These are phyloP conservation scores for Andrena cerasifolii DNA, from an alignment of 1,140 invertebrate genomes.

Conservation along the genomic window DNA sequence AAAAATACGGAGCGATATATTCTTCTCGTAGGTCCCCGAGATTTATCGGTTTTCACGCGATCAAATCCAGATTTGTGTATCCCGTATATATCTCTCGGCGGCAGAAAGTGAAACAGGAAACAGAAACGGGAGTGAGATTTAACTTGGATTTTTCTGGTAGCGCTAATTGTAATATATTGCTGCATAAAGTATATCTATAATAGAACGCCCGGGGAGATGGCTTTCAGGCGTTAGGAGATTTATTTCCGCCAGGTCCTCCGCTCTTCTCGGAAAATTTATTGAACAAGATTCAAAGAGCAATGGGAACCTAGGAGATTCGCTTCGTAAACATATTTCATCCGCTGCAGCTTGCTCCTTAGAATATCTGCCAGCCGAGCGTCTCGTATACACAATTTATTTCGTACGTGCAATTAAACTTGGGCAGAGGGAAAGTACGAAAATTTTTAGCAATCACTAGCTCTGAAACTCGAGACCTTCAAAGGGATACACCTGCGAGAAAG, in stretches of 20 bases:
- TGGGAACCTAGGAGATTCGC: conserved; percentile 44
- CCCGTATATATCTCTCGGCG: not conserved
- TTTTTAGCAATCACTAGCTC: too few relatives aligned
- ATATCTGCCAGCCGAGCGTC: not conserved
- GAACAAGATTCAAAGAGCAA: conserved; percentile 47
- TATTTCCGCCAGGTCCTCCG: conserved; percentile 22
- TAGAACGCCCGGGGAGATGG: conserved; percentile 37
- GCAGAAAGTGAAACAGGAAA: conserved; percentile 21
- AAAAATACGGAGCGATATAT: not conserved
- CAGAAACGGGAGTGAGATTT: not conserved
- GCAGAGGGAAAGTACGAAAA: too few relatives aligned
- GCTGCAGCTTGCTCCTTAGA: not conserved
- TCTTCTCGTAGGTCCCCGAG: not conserved
- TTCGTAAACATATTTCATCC: conserved; percentile 31
- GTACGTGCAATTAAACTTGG: not conserved
- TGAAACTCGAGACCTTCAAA: too few relatives aligned
- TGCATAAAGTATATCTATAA: conserved; percentile 43
- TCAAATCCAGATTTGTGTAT: conserved; percentile 26
- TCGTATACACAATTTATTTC: conserved; percentile 6
- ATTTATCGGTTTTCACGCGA: not conserved
- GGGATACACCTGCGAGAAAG: too few relatives aligned
- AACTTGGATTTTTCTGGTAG: conserved; percentile 24
- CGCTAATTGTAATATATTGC: conserved; percentile 50
- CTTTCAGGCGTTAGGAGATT: conserved; percentile 34
- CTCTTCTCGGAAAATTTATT: conserved; percentile 47